Percentiles rank a stretch among this genome's conserved stretches.
phyloP scores from a whole-genome alignment of 1,140 invertebrate genomes.

The Planococcus citri region DNA sequence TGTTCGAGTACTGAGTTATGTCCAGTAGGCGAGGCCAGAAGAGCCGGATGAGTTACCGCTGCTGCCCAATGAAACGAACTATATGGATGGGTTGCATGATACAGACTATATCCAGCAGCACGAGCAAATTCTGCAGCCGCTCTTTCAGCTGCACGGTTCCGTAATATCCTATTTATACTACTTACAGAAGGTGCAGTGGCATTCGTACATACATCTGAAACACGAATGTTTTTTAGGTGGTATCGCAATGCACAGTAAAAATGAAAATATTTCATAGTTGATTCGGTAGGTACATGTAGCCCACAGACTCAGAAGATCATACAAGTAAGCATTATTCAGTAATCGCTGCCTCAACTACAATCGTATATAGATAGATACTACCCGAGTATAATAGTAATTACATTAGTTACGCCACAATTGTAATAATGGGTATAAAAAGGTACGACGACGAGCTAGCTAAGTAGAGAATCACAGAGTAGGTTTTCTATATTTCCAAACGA shows the following conservation, averaged over 20 bases:
- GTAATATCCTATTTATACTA: conserved; percentile 80
- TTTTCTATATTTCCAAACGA: not conserved
- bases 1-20: conserved; percentile 33
- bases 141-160: conserved; percentile 82
- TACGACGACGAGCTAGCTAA: not conserved
- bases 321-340: too few relatives aligned
- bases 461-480: not conserved
- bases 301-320: too few relatives aligned
- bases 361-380: too few relatives aligned
- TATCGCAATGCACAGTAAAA: too few relatives aligned
- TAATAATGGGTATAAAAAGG: not conserved
- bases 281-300: too few relatives aligned
- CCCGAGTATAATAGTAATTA: not conserved
- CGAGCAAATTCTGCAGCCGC: conserved; percentile 84
- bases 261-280: too few relatives aligned
- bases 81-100: conserved; percentile 47
- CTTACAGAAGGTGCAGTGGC: conserved; percentile 79
- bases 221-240: too few relatives aligned
- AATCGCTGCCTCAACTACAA: too few relatives aligned
- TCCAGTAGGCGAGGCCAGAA: conserved; percentile 34
- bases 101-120: conserved; percentile 77
- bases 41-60: conserved; percentile 30
- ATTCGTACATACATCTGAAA: conserved; percentile 74
- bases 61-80: conserved; percentile 43
- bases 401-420: not conserved